Evolutionary conservation across 1,140 invertebrate species (phyloP).

Genomic region (Triops cancriformis): DNA sequence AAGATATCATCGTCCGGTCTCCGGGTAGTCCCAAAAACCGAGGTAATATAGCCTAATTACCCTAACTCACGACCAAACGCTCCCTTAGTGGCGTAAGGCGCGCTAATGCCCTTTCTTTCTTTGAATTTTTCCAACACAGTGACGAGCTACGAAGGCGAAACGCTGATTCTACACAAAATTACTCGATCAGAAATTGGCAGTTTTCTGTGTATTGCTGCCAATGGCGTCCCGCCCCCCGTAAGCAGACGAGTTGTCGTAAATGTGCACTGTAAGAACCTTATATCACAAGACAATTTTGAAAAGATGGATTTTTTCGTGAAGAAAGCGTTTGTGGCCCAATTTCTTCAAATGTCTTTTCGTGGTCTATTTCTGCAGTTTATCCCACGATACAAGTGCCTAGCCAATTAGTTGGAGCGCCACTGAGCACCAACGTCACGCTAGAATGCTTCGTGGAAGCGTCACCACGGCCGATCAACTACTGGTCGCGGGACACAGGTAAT

Average conservation of each 20-base stretch:
- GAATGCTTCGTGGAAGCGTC: slow-evolving; percentile 84
- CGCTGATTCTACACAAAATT: slow-evolving; percentile 64
- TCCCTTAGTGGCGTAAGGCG: neutral
- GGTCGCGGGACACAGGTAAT: slow-evolving; percentile 68
- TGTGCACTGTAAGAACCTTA: slow-evolving; percentile 68
- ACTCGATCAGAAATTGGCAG: slow-evolving; percentile 76
- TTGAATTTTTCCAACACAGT: slow-evolving; percentile 43
- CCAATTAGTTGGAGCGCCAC: slow-evolving; percentile 76
- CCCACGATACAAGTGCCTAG: slow-evolving; percentile 80
- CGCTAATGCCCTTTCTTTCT: neutral
- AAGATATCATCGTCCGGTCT: slow-evolving; percentile 60
- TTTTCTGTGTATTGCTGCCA: slow-evolving; percentile 69
- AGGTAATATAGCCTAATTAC: slow-evolving; percentile 43
- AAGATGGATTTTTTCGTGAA: no score
- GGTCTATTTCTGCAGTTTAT: slow-evolving; percentile 53
- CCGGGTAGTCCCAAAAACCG: slow-evolving; percentile 55
- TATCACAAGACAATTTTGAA: neutral
- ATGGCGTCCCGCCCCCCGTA: slow-evolving; percentile 68
- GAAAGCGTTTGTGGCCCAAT: no score
- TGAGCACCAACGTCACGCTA: slow-evolving; percentile 72
- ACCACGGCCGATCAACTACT: slow-evolving; percentile 80
- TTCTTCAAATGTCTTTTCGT: neutral
- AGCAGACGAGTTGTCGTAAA: slow-evolving; percentile 71
- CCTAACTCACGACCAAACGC: neutral
- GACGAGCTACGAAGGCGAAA: slow-evolving; percentile 59